Conservation (phyloP, 2,888 invertebrate species). For the Cinara cedri region DNA sequence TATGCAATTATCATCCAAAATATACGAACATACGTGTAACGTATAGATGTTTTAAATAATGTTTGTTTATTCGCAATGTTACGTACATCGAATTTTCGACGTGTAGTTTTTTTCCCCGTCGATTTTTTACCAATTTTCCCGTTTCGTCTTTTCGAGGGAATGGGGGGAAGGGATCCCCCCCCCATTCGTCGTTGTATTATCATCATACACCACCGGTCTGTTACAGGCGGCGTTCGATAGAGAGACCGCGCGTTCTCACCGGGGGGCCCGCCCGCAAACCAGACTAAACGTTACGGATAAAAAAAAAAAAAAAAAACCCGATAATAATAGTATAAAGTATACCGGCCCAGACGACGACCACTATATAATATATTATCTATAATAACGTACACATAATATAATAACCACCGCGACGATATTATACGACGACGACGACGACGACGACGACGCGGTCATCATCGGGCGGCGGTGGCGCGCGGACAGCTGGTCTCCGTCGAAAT, state of each 20-base stretch:
- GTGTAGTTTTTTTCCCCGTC: background rate
- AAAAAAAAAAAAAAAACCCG: background rate
- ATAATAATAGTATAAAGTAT: too few relatives aligned
- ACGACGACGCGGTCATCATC: constrained; percentile 29
- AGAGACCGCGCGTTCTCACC: background rate
- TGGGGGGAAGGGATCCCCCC: too few relatives aligned
- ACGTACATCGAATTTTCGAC: background rate
- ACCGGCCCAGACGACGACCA: background rate
- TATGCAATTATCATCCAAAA: too few relatives aligned
- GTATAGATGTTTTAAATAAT: too few relatives aligned
- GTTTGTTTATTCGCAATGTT: too few relatives aligned
- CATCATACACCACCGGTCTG: constrained; percentile 13
- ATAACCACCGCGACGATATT: background rate
- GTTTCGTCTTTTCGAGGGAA: background rate
- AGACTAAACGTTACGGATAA: background rate
- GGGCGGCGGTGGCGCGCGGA: constrained; percentile 22
- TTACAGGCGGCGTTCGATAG: constrained; percentile 26
- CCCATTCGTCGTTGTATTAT: background rate
- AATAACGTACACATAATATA: too few relatives aligned
- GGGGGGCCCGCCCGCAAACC: background rate
- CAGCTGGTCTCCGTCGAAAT: constrained; percentile 53
- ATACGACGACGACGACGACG: background rate
- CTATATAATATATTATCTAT: too few relatives aligned
- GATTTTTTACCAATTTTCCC: background rate
- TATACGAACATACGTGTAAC: too few relatives aligned